Base-by-base conservation (phyloP, 2,113 vertebrate species). In the Hiodon tergisus region DNA sequence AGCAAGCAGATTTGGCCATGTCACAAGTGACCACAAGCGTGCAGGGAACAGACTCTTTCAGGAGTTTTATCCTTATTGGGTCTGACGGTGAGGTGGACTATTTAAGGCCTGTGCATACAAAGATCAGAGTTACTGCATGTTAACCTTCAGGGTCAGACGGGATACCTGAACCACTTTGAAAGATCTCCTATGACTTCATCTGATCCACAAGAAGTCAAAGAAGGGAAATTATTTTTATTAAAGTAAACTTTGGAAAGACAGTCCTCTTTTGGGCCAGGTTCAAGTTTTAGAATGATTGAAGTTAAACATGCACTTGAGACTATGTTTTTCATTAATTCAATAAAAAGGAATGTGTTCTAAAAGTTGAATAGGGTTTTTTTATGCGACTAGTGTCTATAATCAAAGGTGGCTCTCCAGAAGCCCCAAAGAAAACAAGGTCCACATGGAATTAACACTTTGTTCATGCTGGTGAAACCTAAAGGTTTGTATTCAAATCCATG, bases 401-500 rank as follows among this genome's bases (percentile, higher is more conserved):
- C 31, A 31, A 31, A 31, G 31, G 31, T 31, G 31, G 31, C 31
- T 31, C 31, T 31, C 31, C 74, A 78, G 73, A 69, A 58, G 14
- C 6, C 77, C 69, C 78, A 17, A 54, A 51, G 73, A 70, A 54
- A 14, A 8, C 54, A 75, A 10, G 69, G 5, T 14, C 11, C 55
- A 31, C n/a, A 8, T 7, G 79, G 51, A 74, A 78, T 80, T 62
- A 80, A 78, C 80, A 79, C 70, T 77, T 80, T 79, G 61, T 47
- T 73, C 67, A 65, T 74, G 69, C 71, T 80, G 84, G 59, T 85
- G 82, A 83, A 83, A 81, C 76, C 73, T 62, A 84, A 84, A 88
- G 87, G 86, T 87, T 87, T 85, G 84, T 73, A 71, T 81, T 78
- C 55, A 67, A 71, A 77, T 84, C 73, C 84, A 76, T 79, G 74